Percentiles rank a stretch among this genome's conserved stretches.
Conservation (phyloP, 2,888 invertebrate species). For the Salticus scenicus region DNA sequence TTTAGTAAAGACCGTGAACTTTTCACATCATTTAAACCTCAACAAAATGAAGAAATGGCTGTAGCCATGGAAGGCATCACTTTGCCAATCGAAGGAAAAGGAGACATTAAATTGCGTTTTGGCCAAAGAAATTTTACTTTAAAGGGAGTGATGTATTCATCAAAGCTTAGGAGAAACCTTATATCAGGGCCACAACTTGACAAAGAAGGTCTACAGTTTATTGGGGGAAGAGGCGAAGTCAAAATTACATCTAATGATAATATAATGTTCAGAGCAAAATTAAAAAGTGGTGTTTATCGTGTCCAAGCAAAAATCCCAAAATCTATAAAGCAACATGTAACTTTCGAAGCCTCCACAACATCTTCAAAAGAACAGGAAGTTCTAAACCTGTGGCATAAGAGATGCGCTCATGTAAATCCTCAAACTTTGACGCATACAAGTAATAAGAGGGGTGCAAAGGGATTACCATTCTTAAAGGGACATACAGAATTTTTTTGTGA, state of each 20-base stretch:
- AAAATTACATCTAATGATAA: background rate
- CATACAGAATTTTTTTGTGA: too few relatives aligned
- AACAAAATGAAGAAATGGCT: background rate
- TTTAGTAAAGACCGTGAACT: background rate
- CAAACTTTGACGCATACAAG: too few relatives aligned
- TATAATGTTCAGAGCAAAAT: too few relatives aligned
- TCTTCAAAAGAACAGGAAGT: too few relatives aligned
- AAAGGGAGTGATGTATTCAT: background rate
- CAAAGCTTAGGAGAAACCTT: background rate
- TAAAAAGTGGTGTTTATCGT: background rate
- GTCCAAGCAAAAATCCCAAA: background rate
- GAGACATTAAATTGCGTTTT: background rate
- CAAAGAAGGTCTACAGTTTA: background rate
- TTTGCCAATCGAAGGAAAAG: background rate
- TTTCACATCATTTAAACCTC: background rate
- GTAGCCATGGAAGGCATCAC: background rate
- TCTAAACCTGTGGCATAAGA: background rate
- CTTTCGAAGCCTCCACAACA: background rate
- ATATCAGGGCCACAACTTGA: background rate
- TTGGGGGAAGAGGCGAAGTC: background rate
- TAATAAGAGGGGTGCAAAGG: too few relatives aligned
- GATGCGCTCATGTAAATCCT: too few relatives aligned
- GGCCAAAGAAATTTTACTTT: background rate
- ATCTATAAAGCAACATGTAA: too few relatives aligned
- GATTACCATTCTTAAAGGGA: too few relatives aligned